Evolutionary conservation across 1,140 invertebrate species (phyloP), one percentile per base, ranked within the genome.

Genomic region (Acromyrmex heyeri): DNA sequence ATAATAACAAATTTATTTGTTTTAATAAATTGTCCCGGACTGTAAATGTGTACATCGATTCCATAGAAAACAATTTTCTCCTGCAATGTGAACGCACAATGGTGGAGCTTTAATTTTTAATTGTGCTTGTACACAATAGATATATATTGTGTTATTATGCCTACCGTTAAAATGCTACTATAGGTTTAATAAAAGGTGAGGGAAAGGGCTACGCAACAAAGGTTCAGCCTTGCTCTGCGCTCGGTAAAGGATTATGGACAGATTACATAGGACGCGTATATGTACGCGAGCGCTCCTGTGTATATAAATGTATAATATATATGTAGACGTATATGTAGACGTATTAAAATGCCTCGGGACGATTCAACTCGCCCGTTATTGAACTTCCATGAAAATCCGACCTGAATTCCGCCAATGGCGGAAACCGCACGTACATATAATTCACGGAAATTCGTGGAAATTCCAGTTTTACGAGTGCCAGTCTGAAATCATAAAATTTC

Each of bases 401-500:
- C 16, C 16, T 18, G 77, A 53, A 61, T 48, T 57, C 70, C 24
- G 7, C 5, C 18, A 38, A 61, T 69, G 7, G 65, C 27, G 4
- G 34, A 24, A 64, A 69, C 7, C 14, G 8, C n/a, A 8, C 38
- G 38, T 24, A 64, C 21, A 83, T 70, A 55, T 85, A 85, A 85
- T 87, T 83, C 55, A 27, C 50, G 62, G 62, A 34, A 65, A 65
- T 34, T 67, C 30, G 3, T 70, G 34, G 44, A 59, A 87, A 53
- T 16, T 67, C 34, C 44, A 62, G 44, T 30, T 76, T 87, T 76
- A 85, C 44, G 86, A 77, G 62, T 14, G 21, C n/a, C n/a, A 21
- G 55, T 64, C 27, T 21, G 38, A 48, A 85, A 34, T 24, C 55
- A 61, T 87, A 87, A 87, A 83, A 83, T 85, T 87, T 78, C 59